Evolutionary conservation across 2,113 vertebrate genomes (phyloP).

Genomic region (Marmota monax): DNA sequence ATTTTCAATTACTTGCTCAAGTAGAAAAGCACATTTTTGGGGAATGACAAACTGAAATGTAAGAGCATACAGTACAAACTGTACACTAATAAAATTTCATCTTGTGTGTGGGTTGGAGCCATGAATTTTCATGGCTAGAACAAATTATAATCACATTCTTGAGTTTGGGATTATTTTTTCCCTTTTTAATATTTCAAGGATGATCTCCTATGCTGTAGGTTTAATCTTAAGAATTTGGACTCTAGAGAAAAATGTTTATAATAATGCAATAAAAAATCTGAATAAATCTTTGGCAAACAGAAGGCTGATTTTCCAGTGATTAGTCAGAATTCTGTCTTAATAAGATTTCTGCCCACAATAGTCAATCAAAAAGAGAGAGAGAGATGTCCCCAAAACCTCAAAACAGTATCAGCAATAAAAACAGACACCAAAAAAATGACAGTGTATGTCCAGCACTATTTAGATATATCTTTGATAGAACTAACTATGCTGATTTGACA

Average conservation of each 20-base stretch:
- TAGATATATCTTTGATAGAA: background rate
- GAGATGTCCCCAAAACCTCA: background rate
- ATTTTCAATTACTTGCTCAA: slow-evolving; percentile 71
- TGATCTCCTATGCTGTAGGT: slow-evolving; percentile 44
- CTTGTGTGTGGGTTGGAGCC: slow-evolving; percentile 69
- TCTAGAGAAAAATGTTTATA: slow-evolving; percentile 31
- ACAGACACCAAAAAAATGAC: background rate
- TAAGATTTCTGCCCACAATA: slow-evolving; percentile 12
- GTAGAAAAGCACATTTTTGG: slow-evolving; percentile 76
- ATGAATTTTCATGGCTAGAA: slow-evolving; percentile 70
- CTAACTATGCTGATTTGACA: background rate
- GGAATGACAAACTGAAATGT: slow-evolving; percentile 66
- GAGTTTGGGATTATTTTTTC: slow-evolving; percentile 11
- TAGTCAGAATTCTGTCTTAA: slow-evolving; percentile 48
- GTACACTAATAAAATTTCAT: slow-evolving; percentile 77
- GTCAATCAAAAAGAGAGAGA: too few species aligned
- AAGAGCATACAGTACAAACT: slow-evolving; percentile 79
- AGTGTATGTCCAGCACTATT: background rate
- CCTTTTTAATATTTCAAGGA: slow-evolving; percentile 59
- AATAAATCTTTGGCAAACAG: slow-evolving; percentile 55
- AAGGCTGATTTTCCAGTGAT: slow-evolving; percentile 47
- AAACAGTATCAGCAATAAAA: background rate
- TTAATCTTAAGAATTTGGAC: slow-evolving; percentile 48
- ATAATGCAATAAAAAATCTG: slow-evolving; percentile 49
- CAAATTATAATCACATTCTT: slow-evolving; percentile 75